Evolutionary conservation across 2,113 vertebrate genomes (phyloP).

Genomic region (Hirundichthys speculiger): DNA sequence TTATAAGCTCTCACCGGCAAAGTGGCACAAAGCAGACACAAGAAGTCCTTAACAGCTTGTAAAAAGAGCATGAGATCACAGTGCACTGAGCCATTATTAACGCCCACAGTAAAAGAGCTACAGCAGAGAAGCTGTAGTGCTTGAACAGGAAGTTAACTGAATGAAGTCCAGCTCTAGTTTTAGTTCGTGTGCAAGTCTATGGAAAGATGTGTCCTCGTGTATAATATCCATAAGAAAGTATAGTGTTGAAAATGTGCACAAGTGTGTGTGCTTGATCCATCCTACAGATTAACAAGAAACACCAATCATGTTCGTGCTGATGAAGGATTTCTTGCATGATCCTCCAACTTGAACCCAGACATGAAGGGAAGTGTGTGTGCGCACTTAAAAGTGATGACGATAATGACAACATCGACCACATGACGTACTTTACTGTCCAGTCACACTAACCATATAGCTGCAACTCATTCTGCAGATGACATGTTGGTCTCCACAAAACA

Average conservation of each 20-base stretch:
- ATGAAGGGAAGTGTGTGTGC: conserved; percentile 21
- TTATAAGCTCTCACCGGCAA: conserved; percentile 38
- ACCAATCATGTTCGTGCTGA: conserved; percentile 20
- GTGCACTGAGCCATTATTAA: conserved; percentile 59
- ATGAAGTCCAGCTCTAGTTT: conserved; percentile 21
- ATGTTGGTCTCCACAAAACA: conserved; percentile 1
- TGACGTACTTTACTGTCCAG: conserved; percentile 46
- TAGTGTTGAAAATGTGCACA: neutral
- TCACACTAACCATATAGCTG: conserved; percentile 30
- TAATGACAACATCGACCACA: conserved; percentile 47
- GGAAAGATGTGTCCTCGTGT: conserved; percentile 15
- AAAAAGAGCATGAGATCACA: conserved; percentile 47
- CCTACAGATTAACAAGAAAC: conserved; percentile 10
- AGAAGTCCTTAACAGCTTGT: conserved; percentile 38
- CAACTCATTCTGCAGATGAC: conserved; percentile 32
- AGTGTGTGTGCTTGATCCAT: conserved; percentile 1
- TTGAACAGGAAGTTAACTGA: conserved; percentile 36
- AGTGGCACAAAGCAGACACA: conserved; percentile 8
- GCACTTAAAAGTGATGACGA: conserved; percentile 33
- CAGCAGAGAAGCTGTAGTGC: conserved; percentile 25
- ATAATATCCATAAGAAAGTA: conserved; percentile 2
- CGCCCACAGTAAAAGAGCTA: conserved; percentile 44
- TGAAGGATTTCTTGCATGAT: no score
- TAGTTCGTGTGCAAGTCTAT: conserved; percentile 1
- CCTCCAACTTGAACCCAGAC: conserved; percentile 11